Conservation (phyloP, 2,888 invertebrate genomes). For the Drosophila macrothrix region DNA sequence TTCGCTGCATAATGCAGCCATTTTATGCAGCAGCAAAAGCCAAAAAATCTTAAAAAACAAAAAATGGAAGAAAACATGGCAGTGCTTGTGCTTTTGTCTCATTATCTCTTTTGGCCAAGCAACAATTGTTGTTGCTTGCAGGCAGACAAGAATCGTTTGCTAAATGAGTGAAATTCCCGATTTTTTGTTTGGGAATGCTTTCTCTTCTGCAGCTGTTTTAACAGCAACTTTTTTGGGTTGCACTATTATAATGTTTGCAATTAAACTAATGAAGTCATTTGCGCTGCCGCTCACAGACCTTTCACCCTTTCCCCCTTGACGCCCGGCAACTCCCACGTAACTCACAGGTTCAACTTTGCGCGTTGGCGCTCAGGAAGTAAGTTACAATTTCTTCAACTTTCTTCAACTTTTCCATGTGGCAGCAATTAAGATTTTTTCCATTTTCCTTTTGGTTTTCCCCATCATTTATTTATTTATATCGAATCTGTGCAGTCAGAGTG, state of each 20-base stretch:
- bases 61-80: slow-evolving; percentile 23
- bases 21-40: slow-evolving; percentile 60
- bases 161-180: slow-evolving; percentile 56
- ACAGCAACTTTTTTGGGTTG: slow-evolving; percentile 50
- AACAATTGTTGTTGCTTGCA: slow-evolving; percentile 56
- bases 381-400: slow-evolving; percentile 34
- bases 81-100: slow-evolving; percentile 40
- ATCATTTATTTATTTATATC: slow-evolving; percentile 32
- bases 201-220: background rate
- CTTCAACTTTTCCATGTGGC: slow-evolving; percentile 26
- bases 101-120: slow-evolving; percentile 55
- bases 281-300: slow-evolving; percentile 26
- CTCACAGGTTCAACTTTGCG: slow-evolving; percentile 6
- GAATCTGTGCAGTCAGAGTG: slow-evolving; percentile 61
- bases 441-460: slow-evolving; percentile 17
- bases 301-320: background rate
- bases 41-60: slow-evolving; percentile 10
- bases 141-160: slow-evolving; percentile 36
- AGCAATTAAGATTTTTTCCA: slow-evolving; percentile 11
- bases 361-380: slow-evolving; percentile 7
- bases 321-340: background rate
- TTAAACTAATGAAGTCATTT: slow-evolving; percentile 81
- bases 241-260: slow-evolving; percentile 72
- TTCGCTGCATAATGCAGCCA: slow-evolving; percentile 64
- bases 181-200: background rate